Base-by-base conservation (phyloP, 2,888 invertebrate genomes). In the Aphelenchoides bicaudatus region DNA sequence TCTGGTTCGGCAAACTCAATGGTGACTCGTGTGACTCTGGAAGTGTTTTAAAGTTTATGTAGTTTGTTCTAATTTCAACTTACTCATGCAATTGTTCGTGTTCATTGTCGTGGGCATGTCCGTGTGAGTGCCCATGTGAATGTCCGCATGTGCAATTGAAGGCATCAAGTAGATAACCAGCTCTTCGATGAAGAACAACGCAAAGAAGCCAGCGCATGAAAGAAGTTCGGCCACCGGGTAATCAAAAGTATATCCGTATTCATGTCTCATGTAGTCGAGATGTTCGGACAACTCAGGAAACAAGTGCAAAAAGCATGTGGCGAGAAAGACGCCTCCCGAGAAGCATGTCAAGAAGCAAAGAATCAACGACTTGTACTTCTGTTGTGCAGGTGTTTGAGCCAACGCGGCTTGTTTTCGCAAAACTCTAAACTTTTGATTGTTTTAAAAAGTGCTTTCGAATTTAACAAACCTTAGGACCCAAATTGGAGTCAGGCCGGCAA, bases 401-500 rank as follows among this genome's bases (percentile, higher is more conserved):
- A 53, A 55, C 6, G 74, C 73, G 27, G 78, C 78, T 46, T 67
- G 66, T 31, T 72, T 72, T 23, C 78, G 68, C 31, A 78, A 66
- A 38, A 62, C 50, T 58, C 69, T 65, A 31, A 76, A 63, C 8
- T 78, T 59, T 74, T 75, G 65, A 60, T 68, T 39, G 48, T 16
- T 43, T 10, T 23, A 10, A n/a, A n/a, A 48, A 25, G 53, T 51
- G 28, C 39, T 10, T n/a, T n/a, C n/a, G n/a, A n/a, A n/a, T n/a
- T 43, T 10, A 43, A 43, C 13, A 5, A n/a, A 8, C 21, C 8
- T 10, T 56, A 66, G 50, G 28, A 90, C 80, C 71, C 87, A 81
- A 65, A 89, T 83, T 0, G 91, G 90, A 27, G 86, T 77, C 5
- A 87, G 81, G 43, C 91, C 91, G 72, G 89, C 86, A 19, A 86